phyloP scores from a whole-genome alignment of 2,113 vertebrate species.

The Sylvietta virens region DNA sequence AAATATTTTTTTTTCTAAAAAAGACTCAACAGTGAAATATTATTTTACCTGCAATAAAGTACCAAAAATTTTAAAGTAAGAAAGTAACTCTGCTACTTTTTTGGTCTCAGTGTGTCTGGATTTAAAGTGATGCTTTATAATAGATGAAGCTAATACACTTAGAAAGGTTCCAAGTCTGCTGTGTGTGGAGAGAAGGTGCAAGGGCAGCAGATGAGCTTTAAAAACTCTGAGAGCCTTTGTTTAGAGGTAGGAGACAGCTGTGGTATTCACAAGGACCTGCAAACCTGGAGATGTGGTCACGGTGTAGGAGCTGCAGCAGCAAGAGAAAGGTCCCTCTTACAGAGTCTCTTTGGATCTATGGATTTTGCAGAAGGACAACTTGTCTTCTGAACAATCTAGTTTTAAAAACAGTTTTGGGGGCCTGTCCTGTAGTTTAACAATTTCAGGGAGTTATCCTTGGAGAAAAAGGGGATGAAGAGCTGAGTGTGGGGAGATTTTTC shows the following conservation, averaged over 20 bases:
- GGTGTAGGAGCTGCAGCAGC: neutral
- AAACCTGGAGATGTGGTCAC: neutral
- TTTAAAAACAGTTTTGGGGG: neutral
- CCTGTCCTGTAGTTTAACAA: neutral
- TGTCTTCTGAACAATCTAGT: neutral
- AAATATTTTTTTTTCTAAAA: neutral
- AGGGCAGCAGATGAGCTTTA: neutral
- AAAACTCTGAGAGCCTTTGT: neutral
- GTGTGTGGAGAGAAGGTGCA: neutral
- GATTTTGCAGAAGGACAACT: neutral
- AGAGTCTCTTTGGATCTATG: neutral
- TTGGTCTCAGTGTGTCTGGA: neutral
- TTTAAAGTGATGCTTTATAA: neutral
- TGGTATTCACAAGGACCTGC: neutral
- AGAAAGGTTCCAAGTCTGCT: neutral
- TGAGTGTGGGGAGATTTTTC: neutral
- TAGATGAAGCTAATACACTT: neutral
- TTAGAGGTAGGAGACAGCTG: neutral
- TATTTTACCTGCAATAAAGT: neutral
- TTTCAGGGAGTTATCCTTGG: neutral
- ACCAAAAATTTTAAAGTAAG: neutral
- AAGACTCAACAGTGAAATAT: neutral
- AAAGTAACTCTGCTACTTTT: neutral
- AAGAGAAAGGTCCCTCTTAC: neutral
- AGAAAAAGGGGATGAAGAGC: neutral